Percentiles rank a stretch among this genome's conserved stretches.
Conservation (phyloP, 2,888 invertebrate genomes). For the Globia sparganii region DNA sequence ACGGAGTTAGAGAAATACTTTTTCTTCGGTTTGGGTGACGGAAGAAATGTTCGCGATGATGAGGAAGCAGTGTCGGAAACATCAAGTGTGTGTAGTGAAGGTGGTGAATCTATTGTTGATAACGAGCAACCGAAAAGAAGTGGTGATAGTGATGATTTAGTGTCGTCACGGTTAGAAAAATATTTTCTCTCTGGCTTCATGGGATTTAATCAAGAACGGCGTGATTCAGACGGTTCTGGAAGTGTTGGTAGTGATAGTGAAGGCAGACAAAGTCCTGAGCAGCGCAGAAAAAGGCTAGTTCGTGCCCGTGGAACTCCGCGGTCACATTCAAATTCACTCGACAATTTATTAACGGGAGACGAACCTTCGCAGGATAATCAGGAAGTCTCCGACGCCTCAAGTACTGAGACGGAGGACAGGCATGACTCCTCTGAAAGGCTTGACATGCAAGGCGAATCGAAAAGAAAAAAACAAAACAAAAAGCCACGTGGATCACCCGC, state of each 20-base stretch:
- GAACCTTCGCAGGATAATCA: conserved; percentile 89
- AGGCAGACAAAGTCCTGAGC: conserved; percentile 96
- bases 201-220: conserved; percentile 94
- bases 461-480: conserved; percentile 95
- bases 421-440: conserved; percentile 92
- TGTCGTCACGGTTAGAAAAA: conserved; percentile 96
- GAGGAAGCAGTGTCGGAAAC: conserved; percentile 94
- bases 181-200: conserved; percentile 97
- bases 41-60: conserved; percentile 89
- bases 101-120: conserved; percentile 93
- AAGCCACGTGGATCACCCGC: conserved; percentile 91
- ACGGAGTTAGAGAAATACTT: conserved; percentile 97
- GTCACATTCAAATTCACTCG: conserved; percentile 95
- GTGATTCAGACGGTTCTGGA: conserved; percentile 95
- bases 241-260: conserved; percentile 98
- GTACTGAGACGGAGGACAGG: conserved; percentile 93
- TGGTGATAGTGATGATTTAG: conserved; percentile 93
- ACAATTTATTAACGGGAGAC: conserved; percentile 93
- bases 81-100: conserved; percentile 96
- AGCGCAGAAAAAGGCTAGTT: conserved; percentile 94
- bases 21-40: conserved; percentile 96
- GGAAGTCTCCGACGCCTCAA: conserved; percentile 93
- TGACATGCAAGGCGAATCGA: conserved; percentile 95
- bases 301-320: conserved; percentile 95
- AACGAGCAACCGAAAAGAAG: conserved; percentile 89